Evolutionary conservation across 2,113 vertebrate species (phyloP), one percentile per base, ranked within the genome.

Genomic region (Melanerpes aurifrons): DNA sequence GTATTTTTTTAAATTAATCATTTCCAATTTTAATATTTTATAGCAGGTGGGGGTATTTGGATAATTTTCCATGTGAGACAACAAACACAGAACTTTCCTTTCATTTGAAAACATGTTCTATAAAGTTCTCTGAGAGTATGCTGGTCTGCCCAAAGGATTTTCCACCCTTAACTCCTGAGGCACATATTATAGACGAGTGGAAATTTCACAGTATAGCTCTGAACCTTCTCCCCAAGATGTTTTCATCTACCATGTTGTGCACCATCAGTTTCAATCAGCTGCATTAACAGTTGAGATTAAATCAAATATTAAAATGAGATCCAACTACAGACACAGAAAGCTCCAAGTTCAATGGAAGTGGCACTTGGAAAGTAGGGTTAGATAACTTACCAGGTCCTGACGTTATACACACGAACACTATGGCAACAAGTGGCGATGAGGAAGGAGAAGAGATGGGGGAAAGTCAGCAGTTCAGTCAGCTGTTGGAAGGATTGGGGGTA

Each of bases 301-400:
- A 95, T 93, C 92, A 95, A 64, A 87, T 87, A 89, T 71, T 94
- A 85, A 91, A 91, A 85, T 91, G 82, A 94, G 76, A 80, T 3
- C 3, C 78, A 74, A 5, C 64, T 80, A 50, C 35, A 70, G 83
- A 72, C 37, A 24, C 35, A 69, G 72, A 91, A 87, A 43, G 48
- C 69, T 87, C 48, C 37, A 71, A 86, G 87, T 83, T 92, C 87
- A 72, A 5, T 76, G 77, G 29, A 76, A 82, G 75, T 32, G 53
- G 57, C 71, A 56, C 68, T 85, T 82, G 64, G 75, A 88, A 74
- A 81, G 73, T 29, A 29, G 19, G 75, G 61, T 63, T 21, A n/a
- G 75, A 53, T 66, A 6, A 1, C 81, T 59, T 50, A 37, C 22
- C 15, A 20, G 84, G 32, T 90, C 73, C 69, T 68, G 59, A 58